Percentiles rank a stretch among this genome's conserved stretches.
These are phyloP conservation scores for Dinoponera quadriceps DNA, from an alignment of 1,140 invertebrate genomes.

Conservation along the genomic window DNA sequence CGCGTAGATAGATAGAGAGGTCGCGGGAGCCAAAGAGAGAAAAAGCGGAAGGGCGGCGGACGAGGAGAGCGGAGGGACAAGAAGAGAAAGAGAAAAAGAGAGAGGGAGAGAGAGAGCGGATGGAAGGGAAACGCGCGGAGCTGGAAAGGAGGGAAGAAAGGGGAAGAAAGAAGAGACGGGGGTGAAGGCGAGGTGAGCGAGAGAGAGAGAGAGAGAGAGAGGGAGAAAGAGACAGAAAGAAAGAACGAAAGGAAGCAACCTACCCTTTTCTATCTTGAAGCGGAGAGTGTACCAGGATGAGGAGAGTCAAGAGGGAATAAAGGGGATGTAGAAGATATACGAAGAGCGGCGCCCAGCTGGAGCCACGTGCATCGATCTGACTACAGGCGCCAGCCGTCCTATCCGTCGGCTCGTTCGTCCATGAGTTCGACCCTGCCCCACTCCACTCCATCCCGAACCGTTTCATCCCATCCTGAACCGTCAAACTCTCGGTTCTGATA, in stretches of 20 bases:
- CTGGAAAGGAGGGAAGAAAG: not conserved
- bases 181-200: not conserved
- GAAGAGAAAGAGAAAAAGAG: not conserved
- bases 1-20: conserved; percentile 36
- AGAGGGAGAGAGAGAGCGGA: conserved; percentile 28
- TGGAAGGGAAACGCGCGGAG: conserved; percentile 23
- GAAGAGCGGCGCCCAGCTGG: conserved; percentile 85
- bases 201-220: conserved; percentile 8
- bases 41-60: conserved; percentile 22
- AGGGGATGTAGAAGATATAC: conserved; percentile 83
- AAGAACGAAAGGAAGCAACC: conserved; percentile 63
- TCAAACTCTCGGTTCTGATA: conserved; percentile 64
- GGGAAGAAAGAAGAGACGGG: not conserved
- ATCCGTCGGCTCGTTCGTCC: conserved; percentile 86
- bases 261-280: conserved; percentile 76
- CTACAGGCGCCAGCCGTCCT: conserved; percentile 85
- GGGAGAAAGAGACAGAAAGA: conserved; percentile 20
- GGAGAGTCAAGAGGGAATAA: conserved; percentile 81
- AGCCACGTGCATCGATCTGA: conserved; percentile 86
- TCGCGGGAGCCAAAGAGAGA: conserved; percentile 39
- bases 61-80: conserved; percentile 19
- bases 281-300: conserved; percentile 74
- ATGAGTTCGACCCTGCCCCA: conserved; percentile 85
- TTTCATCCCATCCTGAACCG: conserved; percentile 72
- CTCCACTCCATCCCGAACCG: conserved; percentile 73